phyloP scores from a whole-genome alignment of 2,797 vertebrate genomes.

The Glyptemys insculpta region DNA sequence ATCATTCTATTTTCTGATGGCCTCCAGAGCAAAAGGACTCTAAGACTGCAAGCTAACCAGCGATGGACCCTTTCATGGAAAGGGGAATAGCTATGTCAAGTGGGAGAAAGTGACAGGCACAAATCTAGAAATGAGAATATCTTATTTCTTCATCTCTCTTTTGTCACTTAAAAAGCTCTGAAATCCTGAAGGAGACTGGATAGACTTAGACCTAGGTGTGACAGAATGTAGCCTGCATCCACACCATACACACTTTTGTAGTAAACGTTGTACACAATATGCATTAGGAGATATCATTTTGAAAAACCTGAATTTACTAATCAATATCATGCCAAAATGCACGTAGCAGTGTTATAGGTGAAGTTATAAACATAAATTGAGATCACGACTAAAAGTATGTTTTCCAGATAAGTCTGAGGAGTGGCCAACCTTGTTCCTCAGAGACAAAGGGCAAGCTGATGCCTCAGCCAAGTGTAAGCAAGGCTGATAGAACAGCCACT shows the following conservation, averaged over 20 bases:
- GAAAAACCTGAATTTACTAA: not conserved
- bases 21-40: not conserved
- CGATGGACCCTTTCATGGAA: not conserved
- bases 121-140: not conserved
- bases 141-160: not conserved
- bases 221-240: not conserved
- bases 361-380: no score
- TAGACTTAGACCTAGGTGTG: not conserved
- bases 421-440: no score
- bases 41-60: not conserved
- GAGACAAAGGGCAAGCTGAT: no score
- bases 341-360: not conserved
- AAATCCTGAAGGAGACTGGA: not conserved
- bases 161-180: not conserved
- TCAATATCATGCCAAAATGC: not conserved
- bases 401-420: no score
- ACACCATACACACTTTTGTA: not conserved
- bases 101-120: not conserved
- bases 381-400: no score
- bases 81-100: not conserved
- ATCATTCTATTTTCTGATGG: not conserved
- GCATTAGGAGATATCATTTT: not conserved
- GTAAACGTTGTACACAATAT: not conserved
- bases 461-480: no score
- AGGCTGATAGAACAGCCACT: no score